phyloP scores from a whole-genome alignment of 2,797 vertebrate genomes.

The Loris lydekkerianus region DNA sequence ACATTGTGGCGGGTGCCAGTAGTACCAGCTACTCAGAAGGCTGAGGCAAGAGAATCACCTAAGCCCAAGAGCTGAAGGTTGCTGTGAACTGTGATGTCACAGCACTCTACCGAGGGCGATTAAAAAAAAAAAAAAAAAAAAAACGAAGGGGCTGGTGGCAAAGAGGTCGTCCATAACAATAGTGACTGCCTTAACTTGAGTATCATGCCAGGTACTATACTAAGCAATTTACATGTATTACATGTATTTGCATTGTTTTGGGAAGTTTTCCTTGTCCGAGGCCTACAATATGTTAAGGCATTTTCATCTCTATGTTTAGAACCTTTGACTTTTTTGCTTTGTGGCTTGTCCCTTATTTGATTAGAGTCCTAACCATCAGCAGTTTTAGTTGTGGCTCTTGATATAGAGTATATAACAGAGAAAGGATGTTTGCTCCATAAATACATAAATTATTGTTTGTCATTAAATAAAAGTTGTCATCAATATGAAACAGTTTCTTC shows the following conservation, averaged over 20 bases:
- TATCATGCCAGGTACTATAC: neutral
- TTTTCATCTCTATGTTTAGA: constrained; percentile 39
- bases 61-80: too few relatives aligned
- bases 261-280: neutral
- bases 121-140: too few relatives aligned
- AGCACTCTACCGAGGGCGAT: too few relatives aligned
- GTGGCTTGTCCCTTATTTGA: constrained; percentile 25
- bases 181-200: neutral
- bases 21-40: too few relatives aligned
- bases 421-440: neutral
- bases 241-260: constrained; percentile 10
- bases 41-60: too few relatives aligned
- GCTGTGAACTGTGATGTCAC: too few relatives aligned
- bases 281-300: neutral
- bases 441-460: neutral
- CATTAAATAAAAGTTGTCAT: neutral
- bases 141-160: neutral
- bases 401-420: neutral
- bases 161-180: neutral
- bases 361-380: neutral
- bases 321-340: constrained; percentile 62
- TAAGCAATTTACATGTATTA: neutral
- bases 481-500: neutral
- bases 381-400: neutral
- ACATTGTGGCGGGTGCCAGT: too few relatives aligned